Evolutionary conservation across 2,888 invertebrate genomes (phyloP).

Genomic region (Spisula subtruncata): DNA sequence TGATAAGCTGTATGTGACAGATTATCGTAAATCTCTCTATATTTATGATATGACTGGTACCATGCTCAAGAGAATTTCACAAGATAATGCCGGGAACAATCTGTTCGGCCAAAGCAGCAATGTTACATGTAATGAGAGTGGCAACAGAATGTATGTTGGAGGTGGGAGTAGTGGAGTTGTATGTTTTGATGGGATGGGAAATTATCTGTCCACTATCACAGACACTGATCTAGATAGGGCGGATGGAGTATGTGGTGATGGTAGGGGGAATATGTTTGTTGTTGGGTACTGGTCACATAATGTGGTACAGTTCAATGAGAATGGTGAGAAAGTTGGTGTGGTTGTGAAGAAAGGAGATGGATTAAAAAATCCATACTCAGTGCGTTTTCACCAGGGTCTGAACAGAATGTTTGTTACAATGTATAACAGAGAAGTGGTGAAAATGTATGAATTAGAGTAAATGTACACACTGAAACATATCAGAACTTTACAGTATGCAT

Average conservation of each 20-base stretch:
- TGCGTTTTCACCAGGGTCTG: neutral
- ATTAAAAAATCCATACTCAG: neutral
- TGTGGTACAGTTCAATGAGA: conserved; percentile 27
- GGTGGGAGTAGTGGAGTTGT: neutral
- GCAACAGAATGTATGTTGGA: neutral
- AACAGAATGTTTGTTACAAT: no score
- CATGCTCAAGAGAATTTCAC: conserved; percentile 3
- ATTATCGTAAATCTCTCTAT: neutral
- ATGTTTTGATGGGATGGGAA: conserved; percentile 7
- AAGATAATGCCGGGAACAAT: conserved; percentile 14
- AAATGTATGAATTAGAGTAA: neutral
- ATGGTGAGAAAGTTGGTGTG: conserved; percentile 17
- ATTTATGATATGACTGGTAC: conserved; percentile 33
- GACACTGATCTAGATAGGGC: neutral
- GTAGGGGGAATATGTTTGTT: conserved; percentile 28
- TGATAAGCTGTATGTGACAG: conserved; percentile 29
- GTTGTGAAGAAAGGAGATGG: no score
- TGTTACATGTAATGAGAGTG: neutral
- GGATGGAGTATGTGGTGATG: neutral
- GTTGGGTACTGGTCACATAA: conserved; percentile 12
- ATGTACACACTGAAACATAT: no score
- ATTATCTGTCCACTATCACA: neutral
- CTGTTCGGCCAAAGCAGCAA: neutral
- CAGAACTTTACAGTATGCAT: no score
- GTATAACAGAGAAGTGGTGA: no score